Conservation (phyloP, 2,888 invertebrate species). For the Coenonympha arcania region DNA sequence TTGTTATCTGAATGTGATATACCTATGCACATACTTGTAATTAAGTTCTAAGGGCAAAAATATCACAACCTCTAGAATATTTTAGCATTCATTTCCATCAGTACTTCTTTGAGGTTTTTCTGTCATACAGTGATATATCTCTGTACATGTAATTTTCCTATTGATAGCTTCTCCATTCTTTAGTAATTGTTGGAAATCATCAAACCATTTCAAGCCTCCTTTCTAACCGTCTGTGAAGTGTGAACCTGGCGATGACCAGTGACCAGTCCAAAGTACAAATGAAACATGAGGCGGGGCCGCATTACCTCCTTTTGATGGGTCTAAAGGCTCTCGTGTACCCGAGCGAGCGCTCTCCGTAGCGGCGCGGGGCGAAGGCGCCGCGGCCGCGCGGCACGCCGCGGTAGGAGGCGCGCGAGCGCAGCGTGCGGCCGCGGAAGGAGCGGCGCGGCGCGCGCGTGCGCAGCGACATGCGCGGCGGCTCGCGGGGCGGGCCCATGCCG, state of each 20-base stretch:
- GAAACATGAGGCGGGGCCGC: slow-evolving; percentile 40
- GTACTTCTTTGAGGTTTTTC: neutral
- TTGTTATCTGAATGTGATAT: too few species aligned
- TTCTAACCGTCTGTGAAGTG: neutral
- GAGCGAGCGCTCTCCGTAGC: slow-evolving; percentile 59
- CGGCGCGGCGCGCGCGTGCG: slow-evolving; percentile 72
- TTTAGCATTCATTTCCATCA: neutral
- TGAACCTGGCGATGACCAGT: too few species aligned
- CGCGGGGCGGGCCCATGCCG: slow-evolving; percentile 69
- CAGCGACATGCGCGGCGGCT: slow-evolving; percentile 47
- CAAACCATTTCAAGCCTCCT: neutral
- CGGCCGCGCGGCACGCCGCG: slow-evolving; percentile 74
- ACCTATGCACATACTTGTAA: too few species aligned
- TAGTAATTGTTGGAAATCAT: neutral
- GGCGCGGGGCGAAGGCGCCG: slow-evolving; percentile 56
- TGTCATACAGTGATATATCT: neutral
- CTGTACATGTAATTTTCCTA: neutral
- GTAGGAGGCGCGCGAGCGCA: slow-evolving; percentile 71
- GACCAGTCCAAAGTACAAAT: slow-evolving; percentile 30
- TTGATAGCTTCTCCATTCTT: neutral
- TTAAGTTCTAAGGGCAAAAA: too few species aligned
- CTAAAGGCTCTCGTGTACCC: slow-evolving; percentile 63
- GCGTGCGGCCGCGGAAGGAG: slow-evolving; percentile 67
- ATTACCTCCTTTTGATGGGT: slow-evolving; percentile 71
- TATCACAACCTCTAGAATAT: too few species aligned